Conservation (phyloP, 2,797 vertebrate species). For the Microctenopoma lineatum region DNA sequence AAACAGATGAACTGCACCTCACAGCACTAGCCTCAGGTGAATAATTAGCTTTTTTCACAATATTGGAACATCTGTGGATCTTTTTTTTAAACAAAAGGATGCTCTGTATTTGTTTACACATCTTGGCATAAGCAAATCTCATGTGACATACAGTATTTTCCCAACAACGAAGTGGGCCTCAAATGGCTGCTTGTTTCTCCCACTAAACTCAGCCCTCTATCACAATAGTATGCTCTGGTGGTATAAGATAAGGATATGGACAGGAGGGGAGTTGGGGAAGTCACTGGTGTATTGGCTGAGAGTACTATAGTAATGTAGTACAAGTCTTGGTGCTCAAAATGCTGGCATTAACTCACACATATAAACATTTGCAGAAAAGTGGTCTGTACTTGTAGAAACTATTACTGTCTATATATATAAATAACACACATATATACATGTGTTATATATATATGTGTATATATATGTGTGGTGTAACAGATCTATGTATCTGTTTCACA, state of each 20-base stretch:
- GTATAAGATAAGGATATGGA: conserved; percentile 43
- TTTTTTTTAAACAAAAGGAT: not conserved
- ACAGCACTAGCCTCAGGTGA: conserved; percentile 27
- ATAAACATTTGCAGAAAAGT: too few species aligned
- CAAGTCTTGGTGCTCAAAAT: not conserved
- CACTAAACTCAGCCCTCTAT: conserved; percentile 10
- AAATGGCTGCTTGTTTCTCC: conserved; percentile 33
- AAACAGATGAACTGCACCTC: conserved; percentile 28
- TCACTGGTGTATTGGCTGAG: not conserved
- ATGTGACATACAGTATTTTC: not conserved
- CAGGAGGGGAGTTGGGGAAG: not conserved
- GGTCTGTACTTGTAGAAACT: too few species aligned
- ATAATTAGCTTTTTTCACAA: conserved; percentile 26
- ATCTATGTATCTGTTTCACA: too few species aligned
- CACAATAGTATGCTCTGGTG: conserved; percentile 44
- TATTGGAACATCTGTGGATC: not conserved
- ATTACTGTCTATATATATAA: too few species aligned
- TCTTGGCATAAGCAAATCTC: conserved; percentile 1
- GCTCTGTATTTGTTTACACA: not conserved
- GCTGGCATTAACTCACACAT: too few species aligned
- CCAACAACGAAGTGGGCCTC: not conserved
- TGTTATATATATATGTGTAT: too few species aligned
- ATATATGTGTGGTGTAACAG: too few species aligned
- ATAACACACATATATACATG: too few species aligned
- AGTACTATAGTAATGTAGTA: not conserved